Percentiles rank a stretch among this genome's conserved stretches.
phyloP scores from a whole-genome alignment of 1,140 invertebrate genomes.

The Trichonephila clavata region DNA sequence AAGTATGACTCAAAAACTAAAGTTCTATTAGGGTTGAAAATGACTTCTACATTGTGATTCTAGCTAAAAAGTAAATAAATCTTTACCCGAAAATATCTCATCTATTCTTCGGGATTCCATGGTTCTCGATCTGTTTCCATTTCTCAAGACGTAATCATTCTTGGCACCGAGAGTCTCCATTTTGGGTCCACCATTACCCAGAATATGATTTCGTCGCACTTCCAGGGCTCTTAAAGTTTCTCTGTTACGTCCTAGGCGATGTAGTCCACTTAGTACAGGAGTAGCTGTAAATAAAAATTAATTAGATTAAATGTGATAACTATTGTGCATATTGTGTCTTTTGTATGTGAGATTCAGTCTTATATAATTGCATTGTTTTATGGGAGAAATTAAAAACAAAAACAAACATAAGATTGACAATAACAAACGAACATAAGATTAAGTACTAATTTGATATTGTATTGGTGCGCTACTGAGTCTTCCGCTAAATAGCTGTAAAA shows the following conservation, averaged over 20 bases:
- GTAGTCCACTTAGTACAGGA: constrained; percentile 86
- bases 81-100: constrained; percentile 50
- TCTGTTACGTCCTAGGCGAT: constrained; percentile 89
- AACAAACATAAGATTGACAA: no score
- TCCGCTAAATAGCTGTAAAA: no score
- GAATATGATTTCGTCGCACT: constrained; percentile 91
- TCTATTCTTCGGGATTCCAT: constrained; percentile 54
- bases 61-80: not conserved
- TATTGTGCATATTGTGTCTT: no score
- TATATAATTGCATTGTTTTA: no score
- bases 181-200: constrained; percentile 87
- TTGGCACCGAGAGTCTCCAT: constrained; percentile 96
- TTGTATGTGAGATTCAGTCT: constrained; percentile 62
- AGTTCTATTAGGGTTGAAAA: no score
- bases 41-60: not conserved
- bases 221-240: constrained; percentile 92
- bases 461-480: no score
- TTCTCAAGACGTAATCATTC: constrained; percentile 86
- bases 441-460: no score
- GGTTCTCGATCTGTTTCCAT: constrained; percentile 36
- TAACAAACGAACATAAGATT: no score
- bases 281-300: constrained; percentile 83
- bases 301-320: no score
- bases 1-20: no score
- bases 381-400: no score